Conservation (phyloP, 2,797 vertebrate species). For the Neoniphon sammara region DNA sequence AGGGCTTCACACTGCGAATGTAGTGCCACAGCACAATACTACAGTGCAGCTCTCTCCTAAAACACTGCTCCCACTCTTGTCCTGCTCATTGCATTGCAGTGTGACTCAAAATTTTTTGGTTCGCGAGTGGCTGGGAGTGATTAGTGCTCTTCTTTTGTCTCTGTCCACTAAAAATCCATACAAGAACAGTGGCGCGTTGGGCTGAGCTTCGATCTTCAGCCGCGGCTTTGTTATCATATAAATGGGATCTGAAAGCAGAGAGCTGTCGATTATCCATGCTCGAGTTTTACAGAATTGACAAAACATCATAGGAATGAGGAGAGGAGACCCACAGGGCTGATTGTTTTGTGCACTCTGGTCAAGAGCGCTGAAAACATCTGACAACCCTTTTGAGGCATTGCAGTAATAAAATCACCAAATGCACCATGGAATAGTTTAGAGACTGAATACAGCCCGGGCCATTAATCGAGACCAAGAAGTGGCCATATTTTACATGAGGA, state of each 20-base stretch:
- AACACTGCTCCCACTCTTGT: slow-evolving; percentile 43
- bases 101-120: slow-evolving; percentile 53
- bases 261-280: neutral
- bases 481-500: slow-evolving; percentile 2
- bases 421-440: slow-evolving; percentile 7
- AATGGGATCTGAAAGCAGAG: neutral
- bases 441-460: slow-evolving; percentile 49
- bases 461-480: slow-evolving; percentile 18
- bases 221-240: neutral
- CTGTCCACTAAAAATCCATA: neutral
- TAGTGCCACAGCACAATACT: slow-evolving; percentile 31
- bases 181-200: neutral
- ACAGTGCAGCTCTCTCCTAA: slow-evolving; percentile 31
- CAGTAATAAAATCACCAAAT: slow-evolving; percentile 33
- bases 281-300: slow-evolving; percentile 25
- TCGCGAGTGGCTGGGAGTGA: slow-evolving; percentile 17
- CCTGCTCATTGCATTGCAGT: slow-evolving; percentile 40
- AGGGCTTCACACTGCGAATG: slow-evolving; percentile 50
- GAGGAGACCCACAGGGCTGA: slow-evolving; percentile 64
- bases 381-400: slow-evolving; percentile 16
- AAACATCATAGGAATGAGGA: slow-evolving; percentile 21
- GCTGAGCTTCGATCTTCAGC: neutral
- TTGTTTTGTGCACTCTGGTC: slow-evolving; percentile 25
- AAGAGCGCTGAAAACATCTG: slow-evolving; percentile 29
- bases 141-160: slow-evolving; percentile 28